Base-by-base conservation (phyloP, 2,888 invertebrate genomes). In the Athalia cordata region DNA sequence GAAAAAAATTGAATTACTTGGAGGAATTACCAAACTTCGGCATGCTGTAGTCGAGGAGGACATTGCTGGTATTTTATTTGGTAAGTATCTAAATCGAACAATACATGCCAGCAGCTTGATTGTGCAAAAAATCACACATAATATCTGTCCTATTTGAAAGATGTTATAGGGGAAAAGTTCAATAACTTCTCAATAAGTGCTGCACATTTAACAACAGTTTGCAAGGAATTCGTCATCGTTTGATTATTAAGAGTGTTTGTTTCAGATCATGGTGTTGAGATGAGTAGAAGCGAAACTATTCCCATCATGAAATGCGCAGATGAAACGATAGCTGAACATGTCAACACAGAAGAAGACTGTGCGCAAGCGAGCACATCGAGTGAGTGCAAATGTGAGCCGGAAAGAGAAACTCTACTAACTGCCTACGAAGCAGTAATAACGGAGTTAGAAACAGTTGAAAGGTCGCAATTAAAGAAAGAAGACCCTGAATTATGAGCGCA, bases 1-100 rank as follows among this genome's bases (percentile, higher is more conserved):
- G 4, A 80, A 86, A 67, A 86, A 84, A 13, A 84, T 91, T 11
- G 74, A 83, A 49, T 78, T 80, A 62, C 80, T 88, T 15, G 81
- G 81, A 7, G 81, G 82, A 7, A 79, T 78, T 0, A 83, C 86
- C 59, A 78, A 79, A 50, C 83, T 88, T 13, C 72, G 78, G 13
- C 80, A 85, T 4, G 84, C 87, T 3, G 82, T 87, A 0, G 81
- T 80, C 49, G 82, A 85, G 65, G 85, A 85, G 45, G 81, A 82
- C 15, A 81, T 89, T 4, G 77, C 80, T 4, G 81, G 83, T 57
- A 76, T 82, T 78, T 77, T 85, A 4, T 81, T 80, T 43, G 77
- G 83, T 83, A 52, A 79, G 77, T 77, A 49, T 65, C 47, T 52
- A 75, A 45, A 75, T 64, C 55, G 2, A 29, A 2, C 29, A 29